Evolutionary conservation across 2,113 vertebrate genomes (phyloP).

Genomic region (Haemorhous mexicanus): DNA sequence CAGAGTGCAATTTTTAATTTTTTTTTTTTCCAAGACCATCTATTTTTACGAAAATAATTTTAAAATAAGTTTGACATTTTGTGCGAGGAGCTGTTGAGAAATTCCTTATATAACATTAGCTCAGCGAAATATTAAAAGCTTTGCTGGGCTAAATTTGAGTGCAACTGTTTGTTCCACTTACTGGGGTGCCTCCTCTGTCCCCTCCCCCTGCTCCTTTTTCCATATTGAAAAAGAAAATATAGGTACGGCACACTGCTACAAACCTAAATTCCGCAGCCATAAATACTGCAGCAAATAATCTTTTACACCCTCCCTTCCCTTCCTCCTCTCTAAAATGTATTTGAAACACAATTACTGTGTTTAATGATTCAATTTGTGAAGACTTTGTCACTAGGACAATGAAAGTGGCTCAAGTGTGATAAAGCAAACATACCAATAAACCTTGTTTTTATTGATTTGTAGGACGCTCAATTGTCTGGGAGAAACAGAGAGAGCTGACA

Average conservation of each 20-base stretch:
- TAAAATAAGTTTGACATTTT: slow-evolving; percentile 57
- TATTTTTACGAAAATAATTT: slow-evolving; percentile 58
- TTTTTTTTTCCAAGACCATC: neutral
- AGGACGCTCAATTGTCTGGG: slow-evolving; percentile 63
- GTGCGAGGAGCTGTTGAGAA: slow-evolving; percentile 22
- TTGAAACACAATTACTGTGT: slow-evolving; percentile 53
- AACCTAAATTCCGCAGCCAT: slow-evolving; percentile 9
- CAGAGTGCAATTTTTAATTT: neutral
- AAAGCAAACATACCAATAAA: slow-evolving; percentile 55
- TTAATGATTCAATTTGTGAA: slow-evolving; percentile 56
- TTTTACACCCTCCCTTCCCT: neutral
- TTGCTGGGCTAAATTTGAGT: slow-evolving; percentile 4
- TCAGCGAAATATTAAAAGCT: slow-evolving; percentile 42
- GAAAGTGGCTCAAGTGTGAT: slow-evolving; percentile 25
- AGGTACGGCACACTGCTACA: neutral
- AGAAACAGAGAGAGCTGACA: slow-evolving; percentile 43
- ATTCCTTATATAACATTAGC: slow-evolving; percentile 52
- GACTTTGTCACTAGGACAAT: slow-evolving; percentile 40
- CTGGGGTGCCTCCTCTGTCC: neutral
- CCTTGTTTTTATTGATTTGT: slow-evolving; percentile 69
- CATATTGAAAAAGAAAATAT: neutral
- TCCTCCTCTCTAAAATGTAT: slow-evolving; percentile 27
- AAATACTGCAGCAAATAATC: slow-evolving; percentile 10
- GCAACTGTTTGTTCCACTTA: slow-evolving; percentile 23
- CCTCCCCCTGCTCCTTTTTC: neutral